Evolutionary conservation across 2,888 invertebrate species (phyloP).

Genomic region (Rotaria macrura): DNA sequence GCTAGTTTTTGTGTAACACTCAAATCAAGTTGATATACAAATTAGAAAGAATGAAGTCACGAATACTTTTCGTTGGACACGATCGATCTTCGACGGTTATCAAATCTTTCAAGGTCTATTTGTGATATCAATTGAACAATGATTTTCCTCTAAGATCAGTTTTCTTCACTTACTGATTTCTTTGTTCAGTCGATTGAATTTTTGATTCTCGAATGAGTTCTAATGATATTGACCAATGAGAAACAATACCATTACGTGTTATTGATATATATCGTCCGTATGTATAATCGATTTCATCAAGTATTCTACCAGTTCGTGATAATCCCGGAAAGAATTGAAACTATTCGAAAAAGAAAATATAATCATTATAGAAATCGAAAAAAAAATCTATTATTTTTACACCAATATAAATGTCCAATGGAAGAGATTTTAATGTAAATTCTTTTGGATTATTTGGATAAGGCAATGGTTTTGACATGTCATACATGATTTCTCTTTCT

Average conservation of each 20-base stretch:
- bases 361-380: no score
- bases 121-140: no score
- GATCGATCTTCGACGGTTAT: no score
- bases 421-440: neutral
- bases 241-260: slow-evolving; percentile 66
- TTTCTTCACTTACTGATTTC: neutral
- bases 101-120: no score
- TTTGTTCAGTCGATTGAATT: slow-evolving; percentile 2
- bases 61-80: no score
- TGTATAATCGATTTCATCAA: slow-evolving; percentile 54
- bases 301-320: slow-evolving; percentile 34
- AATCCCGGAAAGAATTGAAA: slow-evolving; percentile 34
- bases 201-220: slow-evolving; percentile 46
- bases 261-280: slow-evolving; percentile 65
- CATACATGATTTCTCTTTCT: slow-evolving; percentile 40
- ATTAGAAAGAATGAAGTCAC: no score
- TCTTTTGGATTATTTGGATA: neutral
- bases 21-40: no score
- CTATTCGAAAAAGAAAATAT: neutral
- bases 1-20: no score
- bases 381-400: neutral
- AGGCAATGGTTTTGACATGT: slow-evolving; percentile 19
- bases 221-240: slow-evolving; percentile 67
- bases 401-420: neutral
- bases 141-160: no score